A percentile compares a stretch with the other conserved stretches of the same genome.
These are phyloP conservation scores for Mimumesa dahlbomi DNA, from an alignment of 2,888 invertebrate species.

Conservation along the genomic window DNA sequence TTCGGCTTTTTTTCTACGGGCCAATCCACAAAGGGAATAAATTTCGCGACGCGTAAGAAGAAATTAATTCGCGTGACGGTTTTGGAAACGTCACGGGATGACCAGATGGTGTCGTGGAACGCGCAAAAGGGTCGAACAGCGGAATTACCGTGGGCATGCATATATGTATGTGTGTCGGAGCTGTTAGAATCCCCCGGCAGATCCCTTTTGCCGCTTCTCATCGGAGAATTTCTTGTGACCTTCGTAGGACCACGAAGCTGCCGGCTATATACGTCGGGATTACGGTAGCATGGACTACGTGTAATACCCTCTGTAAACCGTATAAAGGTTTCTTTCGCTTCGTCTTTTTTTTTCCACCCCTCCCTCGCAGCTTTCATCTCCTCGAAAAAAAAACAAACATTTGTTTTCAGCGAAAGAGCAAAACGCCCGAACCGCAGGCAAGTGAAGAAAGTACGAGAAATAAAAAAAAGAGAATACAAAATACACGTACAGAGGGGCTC, in stretches of 20 bases:
- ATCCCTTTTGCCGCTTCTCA: slow-evolving; percentile 44
- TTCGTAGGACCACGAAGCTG: slow-evolving; percentile 24
- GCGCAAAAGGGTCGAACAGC: slow-evolving; percentile 21
- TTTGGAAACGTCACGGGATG: background rate
- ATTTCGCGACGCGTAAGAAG: background rate
- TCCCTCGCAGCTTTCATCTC: too few species aligned
- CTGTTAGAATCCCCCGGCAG: slow-evolving; percentile 25
- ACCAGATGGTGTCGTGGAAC: background rate
- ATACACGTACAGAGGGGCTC: background rate
- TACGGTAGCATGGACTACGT: slow-evolving; percentile 46
- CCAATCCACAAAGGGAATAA: too few species aligned
- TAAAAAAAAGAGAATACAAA: too few species aligned
- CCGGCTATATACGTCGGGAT: slow-evolving; percentile 21
- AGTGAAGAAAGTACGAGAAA: background rate
- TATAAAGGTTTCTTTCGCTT: slow-evolving; percentile 45
- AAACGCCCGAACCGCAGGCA: too few species aligned
- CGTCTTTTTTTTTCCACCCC: slow-evolving; percentile 13
- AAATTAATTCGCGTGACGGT: slow-evolving; percentile 37
- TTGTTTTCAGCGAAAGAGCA: too few species aligned
- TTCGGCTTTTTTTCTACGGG: too few species aligned
- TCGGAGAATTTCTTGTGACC: slow-evolving; percentile 57
- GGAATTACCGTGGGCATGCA: slow-evolving; percentile 45
- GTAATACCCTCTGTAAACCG: slow-evolving; percentile 54
- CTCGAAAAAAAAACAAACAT: background rate
- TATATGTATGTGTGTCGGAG: slow-evolving; percentile 50